Evolutionary conservation across 2,888 invertebrate genomes (phyloP), one percentile per base, ranked within the genome.

Genomic region (Drosophila kambysellisi): DNA sequence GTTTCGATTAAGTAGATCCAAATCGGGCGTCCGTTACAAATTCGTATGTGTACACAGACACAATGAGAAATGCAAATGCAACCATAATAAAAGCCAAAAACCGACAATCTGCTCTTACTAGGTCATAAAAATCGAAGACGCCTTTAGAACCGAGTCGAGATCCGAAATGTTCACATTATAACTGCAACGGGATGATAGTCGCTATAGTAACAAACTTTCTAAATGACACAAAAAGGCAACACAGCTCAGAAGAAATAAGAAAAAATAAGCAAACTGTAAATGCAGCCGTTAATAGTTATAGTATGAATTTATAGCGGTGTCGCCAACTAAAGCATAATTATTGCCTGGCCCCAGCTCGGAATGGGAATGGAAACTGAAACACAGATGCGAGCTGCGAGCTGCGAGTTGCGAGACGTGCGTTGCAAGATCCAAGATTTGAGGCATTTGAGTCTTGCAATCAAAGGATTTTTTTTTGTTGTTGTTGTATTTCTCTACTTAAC

Each of bases 271-370:
- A 67, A 85, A 85, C 85, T 90, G 85, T 90, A 90, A 90, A 85
- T 81, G 88, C 90, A 77, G 73, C 81, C 70, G 79, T 86, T 76
- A 80, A 82, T 81, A 82, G 85, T 69, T 84, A 67, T 74, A 62
- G 58, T 62, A 70, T 60, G 69, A 57, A 69, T 79, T 72, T 82
- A 58, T 60, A 66, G 70, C 71, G 51, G 77, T 74, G 90, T 83
- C 90, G 83, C 90, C 90, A 90, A 88, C 87, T 85, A 81, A 89
- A 90, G 70, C 87, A 86, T 90, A 88, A 86, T 86, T 88, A 86
- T 90, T 81, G 83, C 73, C 80, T 74, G 74, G 85, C 64, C 89
- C 62, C 37, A 60, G 41, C 41, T 70, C 20, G 70, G 72, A 75
- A 70, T 79, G 81, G 83, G 72, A 83, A 88, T 83, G 78, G 32